Conservation (phyloP, 2,888 invertebrate species). For the Acleris holmiana region DNA sequence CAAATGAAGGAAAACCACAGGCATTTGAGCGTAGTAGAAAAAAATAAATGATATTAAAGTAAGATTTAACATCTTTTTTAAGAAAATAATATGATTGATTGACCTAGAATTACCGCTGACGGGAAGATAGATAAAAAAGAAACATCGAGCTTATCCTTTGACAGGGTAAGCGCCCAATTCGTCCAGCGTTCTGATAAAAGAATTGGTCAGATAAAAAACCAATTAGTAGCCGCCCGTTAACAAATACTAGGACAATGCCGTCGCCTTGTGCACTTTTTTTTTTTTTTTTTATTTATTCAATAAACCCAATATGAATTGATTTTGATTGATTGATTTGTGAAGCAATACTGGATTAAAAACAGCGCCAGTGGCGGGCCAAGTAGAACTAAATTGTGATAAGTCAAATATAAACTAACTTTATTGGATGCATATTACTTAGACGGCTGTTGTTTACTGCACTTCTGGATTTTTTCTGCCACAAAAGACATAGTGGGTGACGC, state of each 20-base stretch:
- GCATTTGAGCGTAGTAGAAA: too few species aligned
- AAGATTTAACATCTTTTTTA: not conserved
- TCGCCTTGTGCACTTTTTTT: constrained; percentile 25
- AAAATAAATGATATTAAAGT: too few species aligned
- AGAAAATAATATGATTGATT: constrained; percentile 7
- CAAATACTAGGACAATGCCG: constrained; percentile 23
- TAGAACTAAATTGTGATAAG: constrained; percentile 5
- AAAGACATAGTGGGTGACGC: too few species aligned
- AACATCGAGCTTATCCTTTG: constrained; percentile 16
- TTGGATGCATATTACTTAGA: not conserved
- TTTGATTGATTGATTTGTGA: too few species aligned
- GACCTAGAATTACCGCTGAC: constrained; percentile 8
- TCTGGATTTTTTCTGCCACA: too few species aligned
- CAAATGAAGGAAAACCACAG: not conserved
- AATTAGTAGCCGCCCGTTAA: constrained; percentile 18
- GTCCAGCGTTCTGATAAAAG: constrained; percentile 16
- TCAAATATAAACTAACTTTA: not conserved
- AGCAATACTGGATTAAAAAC: constrained; percentile 23
- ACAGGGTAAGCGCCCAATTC: constrained; percentile 22
- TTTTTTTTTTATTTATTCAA: too few species aligned
- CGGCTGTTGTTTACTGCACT: too few species aligned
- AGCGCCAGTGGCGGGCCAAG: constrained; percentile 3
- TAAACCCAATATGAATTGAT: too few species aligned
- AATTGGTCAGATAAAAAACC: constrained; percentile 24
- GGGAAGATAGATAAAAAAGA: constrained; percentile 16